Percentiles rank a stretch among this genome's conserved stretches.
phyloP scores from a whole-genome alignment of 2,113 vertebrate genomes.

The Osmerus mordax region DNA sequence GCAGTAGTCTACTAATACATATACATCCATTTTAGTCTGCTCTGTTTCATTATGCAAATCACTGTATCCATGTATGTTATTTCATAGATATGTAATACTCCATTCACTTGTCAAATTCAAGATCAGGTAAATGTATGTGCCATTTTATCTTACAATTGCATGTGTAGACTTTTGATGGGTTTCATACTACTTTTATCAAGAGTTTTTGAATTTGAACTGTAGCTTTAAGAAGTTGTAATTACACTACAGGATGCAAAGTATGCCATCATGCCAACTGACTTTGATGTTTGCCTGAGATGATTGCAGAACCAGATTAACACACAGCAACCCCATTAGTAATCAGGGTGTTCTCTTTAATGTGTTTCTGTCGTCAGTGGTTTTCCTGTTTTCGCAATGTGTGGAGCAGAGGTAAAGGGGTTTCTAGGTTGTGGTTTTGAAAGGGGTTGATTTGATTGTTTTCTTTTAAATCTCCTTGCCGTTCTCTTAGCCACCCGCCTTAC shows the following conservation, averaged over 20 bases:
- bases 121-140: no score
- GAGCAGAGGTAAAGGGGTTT: slow-evolving; percentile 69
- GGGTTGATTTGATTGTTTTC: slow-evolving; percentile 53
- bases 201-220: neutral
- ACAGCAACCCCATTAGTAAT: slow-evolving; percentile 59
- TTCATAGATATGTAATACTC: no score
- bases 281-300: slow-evolving; percentile 38
- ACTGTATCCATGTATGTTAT: neutral
- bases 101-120: no score
- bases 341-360: slow-evolving; percentile 61
- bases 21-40: neutral
- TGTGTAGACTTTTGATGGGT: no score
- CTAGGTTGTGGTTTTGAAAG: slow-evolving; percentile 70
- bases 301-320: slow-evolving; percentile 37
- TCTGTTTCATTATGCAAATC: neutral
- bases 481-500: slow-evolving; percentile 35
- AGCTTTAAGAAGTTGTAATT: slow-evolving; percentile 33
- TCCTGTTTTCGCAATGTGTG: slow-evolving; percentile 72
- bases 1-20: neutral
- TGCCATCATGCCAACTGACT: slow-evolving; percentile 50
- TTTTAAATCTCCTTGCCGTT: neutral
- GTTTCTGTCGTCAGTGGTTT: slow-evolving; percentile 69
- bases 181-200: neutral
- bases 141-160: no score
- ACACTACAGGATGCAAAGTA: slow-evolving; percentile 44